Evolutionary conservation across 1,140 invertebrate species (phyloP).

Genomic region (Neodiprion fabricii): DNA sequence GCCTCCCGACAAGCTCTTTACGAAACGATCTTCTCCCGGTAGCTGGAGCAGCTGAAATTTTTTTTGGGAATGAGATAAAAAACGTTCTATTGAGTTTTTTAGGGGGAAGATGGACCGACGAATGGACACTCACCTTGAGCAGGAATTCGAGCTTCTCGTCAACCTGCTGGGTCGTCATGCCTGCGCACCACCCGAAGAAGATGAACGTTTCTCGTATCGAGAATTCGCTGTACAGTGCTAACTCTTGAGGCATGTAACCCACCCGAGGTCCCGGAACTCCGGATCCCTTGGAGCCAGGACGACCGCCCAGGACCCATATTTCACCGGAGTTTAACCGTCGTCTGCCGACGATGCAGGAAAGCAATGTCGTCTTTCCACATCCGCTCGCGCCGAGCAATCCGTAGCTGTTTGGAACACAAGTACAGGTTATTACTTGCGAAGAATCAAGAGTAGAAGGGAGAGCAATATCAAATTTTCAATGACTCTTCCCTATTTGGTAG

Average conservation of each 20-base stretch:
- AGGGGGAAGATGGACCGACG: background rate
- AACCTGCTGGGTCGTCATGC: constrained; percentile 77
- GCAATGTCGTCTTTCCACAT: constrained; percentile 84
- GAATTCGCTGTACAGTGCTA: constrained; percentile 90
- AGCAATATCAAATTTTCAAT: no score
- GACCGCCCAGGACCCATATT: constrained; percentile 83
- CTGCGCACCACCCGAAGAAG: constrained; percentile 90
- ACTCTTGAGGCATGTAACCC: constrained; percentile 81
- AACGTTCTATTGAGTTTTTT: constrained; percentile 10
- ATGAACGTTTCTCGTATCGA: constrained; percentile 89
- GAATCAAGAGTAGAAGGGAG: no score
- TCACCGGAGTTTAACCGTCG: constrained; percentile 78
- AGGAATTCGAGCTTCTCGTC: constrained; percentile 83
- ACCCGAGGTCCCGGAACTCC: constrained; percentile 70
- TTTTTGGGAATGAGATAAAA: constrained; percentile 34
- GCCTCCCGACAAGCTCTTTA: constrained; percentile 89
- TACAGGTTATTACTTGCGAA: background rate
- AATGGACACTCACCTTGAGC: constrained; percentile 66
- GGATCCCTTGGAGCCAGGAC: constrained; percentile 80
- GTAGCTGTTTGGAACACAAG: constrained; percentile 64
- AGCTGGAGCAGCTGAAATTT: constrained; percentile 62
- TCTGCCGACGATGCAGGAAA: constrained; percentile 84
- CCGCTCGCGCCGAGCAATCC: constrained; percentile 84
- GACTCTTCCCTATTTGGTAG: no score
- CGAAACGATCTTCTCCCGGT: constrained; percentile 67